phyloP scores from a whole-genome alignment of 2,113 vertebrate genomes.

The Ceyx melanurus region DNA sequence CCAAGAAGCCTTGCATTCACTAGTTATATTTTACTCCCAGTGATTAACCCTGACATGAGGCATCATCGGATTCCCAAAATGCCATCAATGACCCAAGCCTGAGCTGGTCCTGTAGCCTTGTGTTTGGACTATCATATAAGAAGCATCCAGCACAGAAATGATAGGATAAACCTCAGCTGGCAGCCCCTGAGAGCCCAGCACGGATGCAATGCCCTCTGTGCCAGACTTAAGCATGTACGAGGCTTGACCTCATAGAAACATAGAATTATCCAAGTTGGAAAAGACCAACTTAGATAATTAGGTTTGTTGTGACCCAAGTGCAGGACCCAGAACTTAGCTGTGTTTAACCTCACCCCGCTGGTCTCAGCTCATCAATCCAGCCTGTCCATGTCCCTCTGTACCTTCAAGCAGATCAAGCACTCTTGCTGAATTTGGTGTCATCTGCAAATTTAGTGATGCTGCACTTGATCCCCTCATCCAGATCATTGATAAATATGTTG shows the following conservation, averaged over 20 bases:
- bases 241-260: neutral
- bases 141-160: neutral
- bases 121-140: neutral
- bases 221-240: neutral
- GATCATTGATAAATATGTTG: too few species aligned
- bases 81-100: neutral
- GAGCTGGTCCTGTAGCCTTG: fast-evolving
- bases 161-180: neutral
- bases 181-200: neutral
- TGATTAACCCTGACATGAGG: neutral
- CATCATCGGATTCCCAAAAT: neutral
- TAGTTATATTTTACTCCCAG: neutral
- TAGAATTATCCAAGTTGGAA: neutral
- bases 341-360: too few species aligned
- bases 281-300: neutral
- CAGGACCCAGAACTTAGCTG: too few species aligned
- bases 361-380: too few species aligned
- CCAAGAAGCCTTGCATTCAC: neutral
- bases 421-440: too few species aligned
- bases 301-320: too few species aligned
- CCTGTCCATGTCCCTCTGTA: too few species aligned
- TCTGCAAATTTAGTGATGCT: too few species aligned
- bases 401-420: too few species aligned
- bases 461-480: too few species aligned
- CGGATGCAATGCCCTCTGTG: neutral